Conservation (phyloP, 2,888 invertebrate genomes). For the Cryptophagus acutangulus region DNA sequence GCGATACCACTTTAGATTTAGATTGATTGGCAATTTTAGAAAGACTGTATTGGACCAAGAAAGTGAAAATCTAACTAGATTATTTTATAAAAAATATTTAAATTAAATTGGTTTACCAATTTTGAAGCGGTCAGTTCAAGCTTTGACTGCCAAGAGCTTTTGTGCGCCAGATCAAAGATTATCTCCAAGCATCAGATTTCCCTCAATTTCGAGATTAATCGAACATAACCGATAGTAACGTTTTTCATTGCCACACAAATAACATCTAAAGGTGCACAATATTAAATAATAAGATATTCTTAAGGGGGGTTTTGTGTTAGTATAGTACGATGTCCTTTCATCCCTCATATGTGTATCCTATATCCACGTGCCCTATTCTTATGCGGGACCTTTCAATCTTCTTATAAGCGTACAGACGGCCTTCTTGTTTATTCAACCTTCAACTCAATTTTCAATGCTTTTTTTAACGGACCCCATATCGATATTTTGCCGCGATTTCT, state of each 20-base stretch:
- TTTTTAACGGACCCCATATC: slow-evolving; percentile 37
- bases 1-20: too few relatives aligned
- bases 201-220: too few relatives aligned
- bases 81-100: too few relatives aligned
- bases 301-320: slow-evolving; percentile 31
- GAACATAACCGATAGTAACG: slow-evolving; percentile 38
- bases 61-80: too few relatives aligned
- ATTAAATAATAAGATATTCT: slow-evolving; percentile 42
- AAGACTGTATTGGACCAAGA: too few relatives aligned
- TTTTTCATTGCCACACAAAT: slow-evolving; percentile 29
- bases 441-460: too few relatives aligned
- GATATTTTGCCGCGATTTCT: slow-evolving; percentile 31
- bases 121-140: too few relatives aligned
- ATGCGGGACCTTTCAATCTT: slow-evolving; percentile 42
- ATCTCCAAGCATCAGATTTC: too few relatives aligned
- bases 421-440: slow-evolving; percentile 32
- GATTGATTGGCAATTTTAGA: too few relatives aligned
- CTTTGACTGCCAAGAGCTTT: too few relatives aligned
- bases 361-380: slow-evolving; percentile 46
- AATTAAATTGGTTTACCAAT: too few relatives aligned
- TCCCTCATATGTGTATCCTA: slow-evolving; percentile 23
- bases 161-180: too few relatives aligned
- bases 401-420: slow-evolving; percentile 27
- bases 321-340: slow-evolving; percentile 15
- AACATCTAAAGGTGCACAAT: slow-evolving; percentile 41